Evolutionary conservation across 2,113 vertebrate genomes (phyloP), one percentile per base, ranked within the genome.

Genomic region (Panthera tigris): DNA sequence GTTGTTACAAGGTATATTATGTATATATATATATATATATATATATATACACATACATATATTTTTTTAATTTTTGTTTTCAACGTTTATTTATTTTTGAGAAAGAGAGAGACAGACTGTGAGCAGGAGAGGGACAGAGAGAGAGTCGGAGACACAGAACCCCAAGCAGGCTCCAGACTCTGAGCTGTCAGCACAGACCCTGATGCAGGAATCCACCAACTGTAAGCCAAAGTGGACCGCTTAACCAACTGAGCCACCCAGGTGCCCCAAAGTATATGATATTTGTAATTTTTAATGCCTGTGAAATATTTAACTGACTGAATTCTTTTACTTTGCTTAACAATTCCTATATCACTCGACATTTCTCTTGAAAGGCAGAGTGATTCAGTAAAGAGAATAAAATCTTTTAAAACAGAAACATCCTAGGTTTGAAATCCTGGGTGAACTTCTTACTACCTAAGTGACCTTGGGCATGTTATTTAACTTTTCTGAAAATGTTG

Each of bases 311-410:
- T 85, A 85, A 79, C 78, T 84, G 36, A 66, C 36, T 93, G 31
- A 65, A 95, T 84, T 93, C 8, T 57, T 97, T 27, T 29, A 68
- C 36, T 93, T 95, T 97, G 73, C 55, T 90, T 57, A 90, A 57
- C 39, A n/a, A 63, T 57, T 85, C 76, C 14, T 8, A 19, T 55
- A 45, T 36, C 76, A 48, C n/a, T 69, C 5, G 7, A 87, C 41
- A 48, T 94, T 73, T 88, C 31, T 86, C n/a, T 89, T 85, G 52
- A 91, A 41, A 97, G n/a, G 41, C 36, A 90, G 57, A 76, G 33
- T 57, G 21, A 76, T 91, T 92, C 25, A 73, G 8, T 57, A 7
- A 63, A 81, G n/a, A 81, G 63, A 79, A 96, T 48, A 69, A 89
- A 89, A 92, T 90, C 25, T 48, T 84, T 50, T 52, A 92, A 79